Percentiles rank a stretch among this genome's conserved stretches.
phyloP scores from a whole-genome alignment of 2,888 invertebrate genomes.

The Norana najaformis region DNA sequence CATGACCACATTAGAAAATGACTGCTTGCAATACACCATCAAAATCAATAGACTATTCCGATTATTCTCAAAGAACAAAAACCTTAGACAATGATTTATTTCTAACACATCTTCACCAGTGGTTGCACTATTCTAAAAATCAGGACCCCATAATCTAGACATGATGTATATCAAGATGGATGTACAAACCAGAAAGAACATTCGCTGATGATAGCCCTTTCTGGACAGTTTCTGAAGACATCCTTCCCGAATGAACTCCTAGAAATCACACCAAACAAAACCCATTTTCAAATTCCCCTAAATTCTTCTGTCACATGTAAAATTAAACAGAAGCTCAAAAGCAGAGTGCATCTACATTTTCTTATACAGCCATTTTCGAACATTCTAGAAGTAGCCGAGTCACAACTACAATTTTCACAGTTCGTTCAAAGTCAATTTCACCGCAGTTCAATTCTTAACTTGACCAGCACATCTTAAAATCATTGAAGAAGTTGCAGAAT shows the following conservation, averaged over 20 bases:
- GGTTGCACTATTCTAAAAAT: no score
- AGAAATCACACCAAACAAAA: slow-evolving; percentile 37
- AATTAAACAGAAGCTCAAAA: background rate
- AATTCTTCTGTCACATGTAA: background rate
- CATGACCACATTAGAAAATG: background rate
- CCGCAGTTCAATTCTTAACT: background rate
- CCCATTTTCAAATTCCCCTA: background rate
- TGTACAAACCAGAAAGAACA: slow-evolving; percentile 85
- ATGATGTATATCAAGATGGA: background rate
- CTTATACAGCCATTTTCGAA: background rate
- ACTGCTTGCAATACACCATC: background rate
- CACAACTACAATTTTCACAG: background rate
- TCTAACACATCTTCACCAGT: background rate
- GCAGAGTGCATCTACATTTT: background rate
- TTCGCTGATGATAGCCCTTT: slow-evolving; percentile 90
- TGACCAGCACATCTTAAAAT: background rate
- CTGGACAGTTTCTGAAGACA: slow-evolving; percentile 90
- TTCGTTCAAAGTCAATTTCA: background rate
- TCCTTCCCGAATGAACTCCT: slow-evolving; percentile 87
- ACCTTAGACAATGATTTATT: background rate
- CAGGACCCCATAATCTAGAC: no score
- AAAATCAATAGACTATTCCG: background rate
- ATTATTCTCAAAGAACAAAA: background rate
- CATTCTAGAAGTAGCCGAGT: background rate
- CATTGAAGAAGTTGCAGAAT: background rate